Conservation (phyloP, 2,797 vertebrate genomes). For the Microtus obscurus region DNA sequence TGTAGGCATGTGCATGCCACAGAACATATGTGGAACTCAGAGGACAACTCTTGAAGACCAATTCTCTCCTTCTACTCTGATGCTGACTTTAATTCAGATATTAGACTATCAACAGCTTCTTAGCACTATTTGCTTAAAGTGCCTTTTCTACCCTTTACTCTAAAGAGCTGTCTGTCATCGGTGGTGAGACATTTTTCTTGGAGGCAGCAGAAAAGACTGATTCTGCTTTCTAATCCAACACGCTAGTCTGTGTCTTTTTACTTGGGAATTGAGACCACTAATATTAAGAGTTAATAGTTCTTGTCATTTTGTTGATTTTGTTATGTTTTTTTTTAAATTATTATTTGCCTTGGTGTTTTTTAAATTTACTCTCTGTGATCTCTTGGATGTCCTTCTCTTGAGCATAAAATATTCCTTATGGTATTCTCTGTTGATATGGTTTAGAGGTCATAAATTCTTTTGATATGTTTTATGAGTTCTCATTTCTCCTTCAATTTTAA, state of each 20-base stretch:
- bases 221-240: background rate
- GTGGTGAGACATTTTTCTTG: background rate
- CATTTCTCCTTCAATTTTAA: background rate
- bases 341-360: background rate
- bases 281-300: background rate
- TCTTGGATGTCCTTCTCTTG: background rate
- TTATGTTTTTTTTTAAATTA: background rate
- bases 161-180: background rate
- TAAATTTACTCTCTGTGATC: background rate
- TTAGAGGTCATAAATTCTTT: background rate
- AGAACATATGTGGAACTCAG: no score
- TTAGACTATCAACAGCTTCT: background rate
- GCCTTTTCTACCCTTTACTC: background rate
- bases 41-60: no score
- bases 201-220: background rate
- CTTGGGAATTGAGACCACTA: background rate
- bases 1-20: no score
- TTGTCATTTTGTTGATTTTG: background rate
- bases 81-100: background rate
- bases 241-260: background rate
- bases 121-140: background rate
- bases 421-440: background rate
- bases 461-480: background rate
- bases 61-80: background rate
- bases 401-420: background rate